Percentiles rank a stretch among this genome's conserved stretches.
Evolutionary conservation across 23 tunicate genomes (phyloP).

Genomic region (Diplosoma virens): DNA sequence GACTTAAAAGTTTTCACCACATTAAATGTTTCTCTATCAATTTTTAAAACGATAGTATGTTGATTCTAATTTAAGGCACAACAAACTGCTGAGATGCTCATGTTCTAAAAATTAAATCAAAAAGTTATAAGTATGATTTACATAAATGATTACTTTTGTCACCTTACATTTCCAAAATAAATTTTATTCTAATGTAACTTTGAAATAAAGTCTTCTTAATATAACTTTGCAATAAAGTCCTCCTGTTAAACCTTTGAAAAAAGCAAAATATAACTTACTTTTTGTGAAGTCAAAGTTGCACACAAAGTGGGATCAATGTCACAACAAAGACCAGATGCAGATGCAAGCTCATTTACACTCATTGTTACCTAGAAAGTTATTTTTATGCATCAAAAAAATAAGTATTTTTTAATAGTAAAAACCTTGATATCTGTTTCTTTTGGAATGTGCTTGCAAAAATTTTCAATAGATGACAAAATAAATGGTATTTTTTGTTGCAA

Average conservation of each 20-base stretch:
- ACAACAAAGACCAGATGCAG: slow-evolving; percentile 86
- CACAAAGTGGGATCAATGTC: slow-evolving; percentile 96
- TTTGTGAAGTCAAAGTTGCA: slow-evolving; percentile 78
- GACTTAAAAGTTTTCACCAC: no score
- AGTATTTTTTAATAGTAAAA: no score
- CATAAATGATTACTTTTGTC: no score
- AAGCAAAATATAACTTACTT: slow-evolving; percentile 32
- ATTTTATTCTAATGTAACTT: no score
- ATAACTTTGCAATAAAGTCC: no score
- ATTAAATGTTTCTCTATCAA: no score
- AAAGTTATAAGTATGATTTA: background rate
- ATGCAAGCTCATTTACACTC: slow-evolving; percentile 85
- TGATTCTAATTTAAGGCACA: no score
- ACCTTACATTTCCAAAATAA: no score
- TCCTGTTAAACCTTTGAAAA: no score
- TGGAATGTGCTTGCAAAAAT: slow-evolving; percentile 83
- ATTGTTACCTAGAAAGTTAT: slow-evolving; percentile 60
- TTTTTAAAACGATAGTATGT: no score
- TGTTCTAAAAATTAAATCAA: background rate
- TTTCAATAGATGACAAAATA: slow-evolving; percentile 83
- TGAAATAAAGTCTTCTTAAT: no score
- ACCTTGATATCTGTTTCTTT: slow-evolving; percentile 94
- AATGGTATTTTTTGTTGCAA: slow-evolving; percentile 92
- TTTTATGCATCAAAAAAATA: background rate
- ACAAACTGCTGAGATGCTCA: no score